phyloP scores from a whole-genome alignment of 2,113 vertebrate species.

The Corapipo altera region DNA sequence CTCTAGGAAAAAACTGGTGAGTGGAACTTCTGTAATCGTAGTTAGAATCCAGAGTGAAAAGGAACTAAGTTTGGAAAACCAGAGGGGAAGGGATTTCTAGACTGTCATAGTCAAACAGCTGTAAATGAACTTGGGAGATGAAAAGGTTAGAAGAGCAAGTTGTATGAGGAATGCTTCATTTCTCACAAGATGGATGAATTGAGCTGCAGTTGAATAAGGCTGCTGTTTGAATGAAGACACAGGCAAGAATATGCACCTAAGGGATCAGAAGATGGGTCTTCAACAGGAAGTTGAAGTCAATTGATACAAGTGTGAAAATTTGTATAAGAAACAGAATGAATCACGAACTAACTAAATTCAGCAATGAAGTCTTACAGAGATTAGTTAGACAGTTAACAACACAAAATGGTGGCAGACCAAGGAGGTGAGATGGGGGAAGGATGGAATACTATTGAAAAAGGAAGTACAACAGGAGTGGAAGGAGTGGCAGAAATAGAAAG shows the following conservation, averaged over 20 bases:
- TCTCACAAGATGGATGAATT: not conserved
- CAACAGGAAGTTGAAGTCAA: slow-evolving; percentile 38
- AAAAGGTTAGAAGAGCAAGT: not conserved
- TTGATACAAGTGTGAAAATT: not conserved
- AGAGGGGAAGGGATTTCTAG: not conserved
- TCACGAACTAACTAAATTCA: not conserved
- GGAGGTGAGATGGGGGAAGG: not conserved
- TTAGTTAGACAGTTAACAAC: slow-evolving; percentile 25
- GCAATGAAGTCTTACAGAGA: not conserved
- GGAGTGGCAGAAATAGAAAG: not conserved
- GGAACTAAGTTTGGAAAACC: not conserved
- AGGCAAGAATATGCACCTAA: slow-evolving; percentile 1
- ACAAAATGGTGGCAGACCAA: not conserved
- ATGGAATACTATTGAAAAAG: not conserved
- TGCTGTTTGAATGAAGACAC: slow-evolving; percentile 17
- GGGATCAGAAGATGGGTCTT: slow-evolving; percentile 12
- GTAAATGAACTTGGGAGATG: slow-evolving; percentile 15
- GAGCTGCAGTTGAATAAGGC: not conserved
- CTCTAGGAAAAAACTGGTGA: not conserved
- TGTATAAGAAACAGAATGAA: slow-evolving; percentile 1
- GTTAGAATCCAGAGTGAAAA: slow-evolving; percentile 2
- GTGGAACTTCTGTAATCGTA: not conserved
- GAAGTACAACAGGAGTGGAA: not conserved
- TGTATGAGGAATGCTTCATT: not conserved
- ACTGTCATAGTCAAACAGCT: not conserved